A percentile compares a stretch with the other conserved stretches of the same genome.
These are phyloP conservation scores for Laodelphax striatellus DNA, from an alignment of 1,140 invertebrate species.

Conservation along the genomic window DNA sequence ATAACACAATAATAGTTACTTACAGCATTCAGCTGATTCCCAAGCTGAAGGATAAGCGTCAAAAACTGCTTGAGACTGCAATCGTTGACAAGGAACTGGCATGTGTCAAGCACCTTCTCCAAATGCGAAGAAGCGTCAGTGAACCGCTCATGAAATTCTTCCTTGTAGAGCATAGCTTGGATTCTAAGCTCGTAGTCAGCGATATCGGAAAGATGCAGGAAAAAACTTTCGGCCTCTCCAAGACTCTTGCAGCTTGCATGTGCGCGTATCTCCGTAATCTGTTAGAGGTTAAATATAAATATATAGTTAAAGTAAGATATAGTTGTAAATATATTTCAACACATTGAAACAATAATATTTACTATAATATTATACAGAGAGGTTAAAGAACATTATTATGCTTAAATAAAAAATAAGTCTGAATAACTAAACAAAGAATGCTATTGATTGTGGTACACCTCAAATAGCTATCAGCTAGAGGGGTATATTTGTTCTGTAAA, in stretches of 20 bases:
- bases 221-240: slow-evolving; percentile 37
- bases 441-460: too few relatives aligned
- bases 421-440: too few relatives aligned
- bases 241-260: slow-evolving; percentile 27
- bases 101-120: slow-evolving; percentile 32
- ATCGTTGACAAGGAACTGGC: slow-evolving; percentile 28
- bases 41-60: slow-evolving; percentile 34
- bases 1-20: too few relatives aligned
- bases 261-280: slow-evolving; percentile 28
- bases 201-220: slow-evolving; percentile 28
- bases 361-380: too few relatives aligned
- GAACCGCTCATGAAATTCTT: slow-evolving; percentile 39
- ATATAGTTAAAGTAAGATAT: too few relatives aligned
- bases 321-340: too few relatives aligned
- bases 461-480: too few relatives aligned
- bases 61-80: slow-evolving; percentile 32
- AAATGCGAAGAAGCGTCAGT: slow-evolving; percentile 36
- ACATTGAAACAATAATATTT: too few relatives aligned
- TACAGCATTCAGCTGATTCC: slow-evolving; percentile 41
- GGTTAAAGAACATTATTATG: too few relatives aligned
- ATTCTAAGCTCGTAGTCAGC: slow-evolving; percentile 33
- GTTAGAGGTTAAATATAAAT: slow-evolving; percentile 23
- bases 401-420: too few relatives aligned
- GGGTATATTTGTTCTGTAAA: too few relatives aligned
- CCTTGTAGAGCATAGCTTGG: slow-evolving; percentile 37